These are phyloP conservation scores for Pachyrhynchus sulphureomaculatus DNA, from an alignment of 1,140 invertebrate species.

Conservation along the genomic window DNA sequence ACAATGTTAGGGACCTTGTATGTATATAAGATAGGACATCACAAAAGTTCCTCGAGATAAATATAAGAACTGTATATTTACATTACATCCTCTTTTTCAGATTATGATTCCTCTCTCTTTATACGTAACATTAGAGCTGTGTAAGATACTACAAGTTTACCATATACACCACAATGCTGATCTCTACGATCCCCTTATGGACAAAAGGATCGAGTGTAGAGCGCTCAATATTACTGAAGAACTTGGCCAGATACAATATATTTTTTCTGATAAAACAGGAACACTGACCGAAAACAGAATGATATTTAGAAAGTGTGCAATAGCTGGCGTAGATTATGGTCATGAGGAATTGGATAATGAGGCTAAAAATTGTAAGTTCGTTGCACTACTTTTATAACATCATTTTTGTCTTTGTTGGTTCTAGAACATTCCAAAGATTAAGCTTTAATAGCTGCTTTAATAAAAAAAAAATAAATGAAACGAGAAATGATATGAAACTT, in stretches of 20 bases:
- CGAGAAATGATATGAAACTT: no score
- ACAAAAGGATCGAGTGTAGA: constrained; percentile 89
- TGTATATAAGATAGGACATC: no score
- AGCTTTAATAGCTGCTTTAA: no score
- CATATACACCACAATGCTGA: constrained; percentile 91
- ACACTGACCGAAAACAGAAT: constrained; percentile 98
- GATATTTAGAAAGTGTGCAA: constrained; percentile 88
- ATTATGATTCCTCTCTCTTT: constrained; percentile 96
- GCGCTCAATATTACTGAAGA: constrained; percentile 97
- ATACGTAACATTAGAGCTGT: constrained; percentile 96
- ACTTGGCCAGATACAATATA: constrained; percentile 92
- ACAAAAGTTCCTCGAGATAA: no score
- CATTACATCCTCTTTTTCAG: no score
- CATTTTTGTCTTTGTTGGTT: no score
- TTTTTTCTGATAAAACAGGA: constrained; percentile 98
- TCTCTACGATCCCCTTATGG: constrained; percentile 79
- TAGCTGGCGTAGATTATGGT: constrained; percentile 87
- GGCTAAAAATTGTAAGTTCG: constrained; percentile 32
- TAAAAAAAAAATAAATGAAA: no score
- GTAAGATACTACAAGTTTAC: constrained; percentile 94
- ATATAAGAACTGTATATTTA: no score
- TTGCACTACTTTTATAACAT: not conserved
- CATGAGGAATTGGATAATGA: constrained; percentile 66
- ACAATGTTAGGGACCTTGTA: no score
- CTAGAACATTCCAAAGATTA: no score